phyloP scores from a whole-genome alignment of 1,140 invertebrate genomes.

The Drosophila orena region DNA sequence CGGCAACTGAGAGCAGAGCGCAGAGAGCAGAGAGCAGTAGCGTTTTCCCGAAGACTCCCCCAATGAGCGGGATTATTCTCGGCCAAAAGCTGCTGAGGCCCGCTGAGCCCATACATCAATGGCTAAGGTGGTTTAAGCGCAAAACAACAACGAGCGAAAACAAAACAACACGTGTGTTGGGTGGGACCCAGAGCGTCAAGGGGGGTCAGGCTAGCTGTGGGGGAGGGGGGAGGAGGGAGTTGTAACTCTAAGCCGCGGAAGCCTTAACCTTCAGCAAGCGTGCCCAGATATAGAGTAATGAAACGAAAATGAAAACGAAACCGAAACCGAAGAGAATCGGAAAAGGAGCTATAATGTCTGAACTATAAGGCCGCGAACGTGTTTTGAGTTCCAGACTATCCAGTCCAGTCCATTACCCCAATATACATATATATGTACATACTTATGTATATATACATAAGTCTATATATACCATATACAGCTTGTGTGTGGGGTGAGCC shows the following conservation, averaged over 20 bases:
- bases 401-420: constrained; percentile 27
- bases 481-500: constrained; percentile 11
- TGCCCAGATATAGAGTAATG: constrained; percentile 20
- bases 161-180: constrained; percentile 46
- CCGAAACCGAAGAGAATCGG: constrained; percentile 30
- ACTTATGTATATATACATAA: not conserved
- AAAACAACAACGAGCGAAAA: constrained; percentile 32
- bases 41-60: constrained; percentile 8
- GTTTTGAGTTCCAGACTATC: constrained; percentile 58
- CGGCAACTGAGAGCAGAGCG: constrained; percentile 31
- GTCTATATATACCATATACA: not conserved
- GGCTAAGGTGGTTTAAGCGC: constrained; percentile 7
- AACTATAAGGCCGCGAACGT: constrained; percentile 59
- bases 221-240: constrained; percentile 42
- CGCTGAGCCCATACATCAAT: not conserved
- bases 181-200: not conserved
- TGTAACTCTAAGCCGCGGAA: constrained; percentile 3
- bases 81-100: constrained; percentile 26
- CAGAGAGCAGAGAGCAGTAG: constrained; percentile 15
- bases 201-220: not conserved
- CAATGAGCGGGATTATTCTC: constrained; percentile 19
- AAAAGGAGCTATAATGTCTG: constrained; percentile 39
- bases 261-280: constrained; percentile 66
- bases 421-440: not conserved
- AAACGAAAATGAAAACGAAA: constrained; percentile 55